phyloP scores from a whole-genome alignment of 2,797 vertebrate genomes.

The Antrozous pallidus region DNA sequence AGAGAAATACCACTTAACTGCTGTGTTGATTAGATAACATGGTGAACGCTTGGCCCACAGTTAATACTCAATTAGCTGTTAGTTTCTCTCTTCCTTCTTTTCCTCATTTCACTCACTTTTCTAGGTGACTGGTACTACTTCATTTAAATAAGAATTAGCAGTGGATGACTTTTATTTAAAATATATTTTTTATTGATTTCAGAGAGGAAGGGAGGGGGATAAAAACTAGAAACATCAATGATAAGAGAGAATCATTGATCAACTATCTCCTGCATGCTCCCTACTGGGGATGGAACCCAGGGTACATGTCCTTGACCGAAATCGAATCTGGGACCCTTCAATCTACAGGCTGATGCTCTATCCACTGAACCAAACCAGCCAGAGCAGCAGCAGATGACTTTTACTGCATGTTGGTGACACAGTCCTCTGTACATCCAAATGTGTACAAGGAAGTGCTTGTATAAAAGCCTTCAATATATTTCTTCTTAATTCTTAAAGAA shows the following conservation, averaged over 20 bases:
- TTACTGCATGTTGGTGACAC: not conserved
- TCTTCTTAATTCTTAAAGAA: not conserved
- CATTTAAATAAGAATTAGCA: not conserved
- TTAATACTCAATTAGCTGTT: not conserved
- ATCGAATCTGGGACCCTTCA: no score
- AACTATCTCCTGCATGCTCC: no score
- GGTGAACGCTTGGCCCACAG: not conserved
- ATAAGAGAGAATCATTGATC: no score
- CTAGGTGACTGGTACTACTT: not conserved
- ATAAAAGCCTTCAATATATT: not conserved
- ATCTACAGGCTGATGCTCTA: no score
- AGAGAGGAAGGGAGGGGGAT: no score
- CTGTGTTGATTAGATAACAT: not conserved
- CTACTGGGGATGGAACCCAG: no score
- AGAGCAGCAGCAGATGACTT: not conserved
- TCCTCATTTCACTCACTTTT: not conserved
- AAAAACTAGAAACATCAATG: no score
- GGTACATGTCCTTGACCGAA: no score
- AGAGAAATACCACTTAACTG: not conserved
- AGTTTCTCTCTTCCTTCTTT: not conserved
- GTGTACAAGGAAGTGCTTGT: not conserved
- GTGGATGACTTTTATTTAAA: not conserved
- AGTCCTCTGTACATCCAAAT: not conserved
- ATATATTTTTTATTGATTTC: no score
- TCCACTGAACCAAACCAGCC: no score